These are phyloP conservation scores for Enhydra lutris DNA, from an alignment of 2,113 vertebrate species.

Conservation along the genomic window DNA sequence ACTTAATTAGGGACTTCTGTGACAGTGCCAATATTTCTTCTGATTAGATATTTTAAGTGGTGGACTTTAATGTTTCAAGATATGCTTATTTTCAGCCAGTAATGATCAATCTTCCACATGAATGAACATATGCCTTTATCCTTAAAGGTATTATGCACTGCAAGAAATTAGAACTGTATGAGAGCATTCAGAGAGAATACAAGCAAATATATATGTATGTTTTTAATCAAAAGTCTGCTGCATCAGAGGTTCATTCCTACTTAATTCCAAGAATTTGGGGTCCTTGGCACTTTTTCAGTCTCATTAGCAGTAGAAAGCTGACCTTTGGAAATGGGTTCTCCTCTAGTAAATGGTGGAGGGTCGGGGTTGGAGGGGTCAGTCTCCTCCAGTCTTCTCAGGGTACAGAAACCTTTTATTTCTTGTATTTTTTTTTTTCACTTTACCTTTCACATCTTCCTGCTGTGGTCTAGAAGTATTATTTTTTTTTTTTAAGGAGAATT, in stretches of 20 bases:
- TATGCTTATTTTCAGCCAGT: slow-evolving; percentile 27
- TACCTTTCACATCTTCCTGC: background rate
- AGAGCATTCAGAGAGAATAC: background rate
- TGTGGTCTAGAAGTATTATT: background rate
- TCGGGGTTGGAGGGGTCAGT: background rate
- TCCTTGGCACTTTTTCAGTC: background rate
- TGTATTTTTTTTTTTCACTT: background rate
- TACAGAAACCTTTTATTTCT: background rate
- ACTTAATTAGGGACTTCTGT: slow-evolving; percentile 23
- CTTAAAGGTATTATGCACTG: background rate
- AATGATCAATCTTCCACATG: background rate
- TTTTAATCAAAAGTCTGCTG: background rate
- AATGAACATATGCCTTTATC: slow-evolving; percentile 3
- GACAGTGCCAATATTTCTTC: slow-evolving; percentile 1
- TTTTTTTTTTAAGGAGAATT: background rate
- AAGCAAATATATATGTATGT: background rate
- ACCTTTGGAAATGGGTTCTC: background rate
- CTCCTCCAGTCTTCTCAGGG: background rate
- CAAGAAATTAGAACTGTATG: background rate
- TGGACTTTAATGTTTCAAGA: background rate
- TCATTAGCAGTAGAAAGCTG: background rate
- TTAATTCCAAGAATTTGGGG: background rate
- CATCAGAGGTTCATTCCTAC: background rate
- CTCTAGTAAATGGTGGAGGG: background rate
- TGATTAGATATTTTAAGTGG: slow-evolving; percentile 11